Base-by-base conservation (phyloP, 92 coral and sea anemone genomes). In the Siderastrea siderea region DNA sequence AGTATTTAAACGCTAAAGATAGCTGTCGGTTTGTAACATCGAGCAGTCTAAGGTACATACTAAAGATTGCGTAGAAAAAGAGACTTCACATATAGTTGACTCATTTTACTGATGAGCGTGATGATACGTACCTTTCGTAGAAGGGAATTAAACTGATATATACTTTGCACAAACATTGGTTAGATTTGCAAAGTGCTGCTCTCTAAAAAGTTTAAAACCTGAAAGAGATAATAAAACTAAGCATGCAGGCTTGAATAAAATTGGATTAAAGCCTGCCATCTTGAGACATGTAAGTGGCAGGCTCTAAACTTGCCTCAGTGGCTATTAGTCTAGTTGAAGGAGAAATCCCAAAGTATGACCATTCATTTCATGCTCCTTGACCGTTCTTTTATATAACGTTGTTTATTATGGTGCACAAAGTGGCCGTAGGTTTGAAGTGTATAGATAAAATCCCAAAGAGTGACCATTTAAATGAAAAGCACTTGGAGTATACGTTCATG, bases 1-100 rank as follows among this genome's bases (percentile, higher is more conserved):
- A 8, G 58, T 70, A 47, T 70, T 51, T 19, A 54, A 8, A 11
- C 72, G 87, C 78, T 71, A 54, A 71, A 83, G 87, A 73, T 73
- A 84, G 71, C 72, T 73, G 60, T 84, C 69, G 71, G 74, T 16
- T 47, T 57, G 19, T 7, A 16, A 12, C 49, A 49, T 19, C 74
- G 47, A 45, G 77, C 14, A 54, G 48, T 66, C 73, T 51, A 19
- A 52, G 75, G 43, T 80, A 2, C 50, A 14, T 53, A 51, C 84
- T 66, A 57, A 47, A 57, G 78, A 82, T 70, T 58, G 68, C 26
- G 5, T 7, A 10, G 58, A 47, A 5, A 62, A 6, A 45, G 12
- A 66, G 47, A 49, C 71, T 65, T n/a, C 14, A 45, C 71, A 43
- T 4, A 4, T 8, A 59, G 51, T 77, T 19, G 55, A 48, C 2